A percentile compares a stretch with the other conserved stretches of the same genome.
These are phyloP conservation scores for Enteromius anoplus DNA, from an alignment of 2,797 vertebrate genomes.

Conservation along the genomic window DNA sequence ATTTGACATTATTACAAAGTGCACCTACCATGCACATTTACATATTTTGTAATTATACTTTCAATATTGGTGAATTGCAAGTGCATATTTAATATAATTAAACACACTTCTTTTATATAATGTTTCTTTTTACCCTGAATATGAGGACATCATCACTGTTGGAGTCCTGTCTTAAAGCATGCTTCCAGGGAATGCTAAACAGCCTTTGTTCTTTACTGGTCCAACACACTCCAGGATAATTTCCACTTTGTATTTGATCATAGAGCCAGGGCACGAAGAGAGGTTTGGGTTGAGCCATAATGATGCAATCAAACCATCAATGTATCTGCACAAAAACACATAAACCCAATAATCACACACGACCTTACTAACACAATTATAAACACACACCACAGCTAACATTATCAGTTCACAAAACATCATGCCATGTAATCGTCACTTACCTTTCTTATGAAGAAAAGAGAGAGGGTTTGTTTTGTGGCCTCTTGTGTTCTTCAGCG, in stretches of 20 bases:
- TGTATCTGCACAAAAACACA: neutral
- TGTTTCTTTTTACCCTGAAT: conserved; percentile 78
- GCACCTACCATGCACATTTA: neutral
- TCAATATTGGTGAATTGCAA: neutral
- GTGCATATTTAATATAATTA: neutral
- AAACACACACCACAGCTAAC: neutral
- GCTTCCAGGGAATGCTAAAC: conserved; percentile 90
- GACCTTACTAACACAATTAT: neutral
- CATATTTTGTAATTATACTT: neutral
- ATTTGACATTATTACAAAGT: neutral
- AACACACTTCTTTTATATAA: neutral
- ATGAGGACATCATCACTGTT: conserved; percentile 79
- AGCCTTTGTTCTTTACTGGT: conserved; percentile 70
- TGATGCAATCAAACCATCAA: conserved; percentile 53
- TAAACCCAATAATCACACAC: too few species aligned
- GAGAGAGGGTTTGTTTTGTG: neutral
- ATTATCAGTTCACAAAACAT: neutral
- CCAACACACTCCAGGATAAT: conserved; percentile 84
- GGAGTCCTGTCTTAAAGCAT: conserved; percentile 83
- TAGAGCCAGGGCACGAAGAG: conserved; percentile 86
- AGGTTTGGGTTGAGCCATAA: conserved; percentile 78
- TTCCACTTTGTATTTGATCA: conserved; percentile 72
- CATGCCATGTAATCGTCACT: neutral
- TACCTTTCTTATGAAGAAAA: neutral
- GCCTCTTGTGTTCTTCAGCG: neutral